phyloP scores from a whole-genome alignment of 2,888 invertebrate species.

The Biston betularia region DNA sequence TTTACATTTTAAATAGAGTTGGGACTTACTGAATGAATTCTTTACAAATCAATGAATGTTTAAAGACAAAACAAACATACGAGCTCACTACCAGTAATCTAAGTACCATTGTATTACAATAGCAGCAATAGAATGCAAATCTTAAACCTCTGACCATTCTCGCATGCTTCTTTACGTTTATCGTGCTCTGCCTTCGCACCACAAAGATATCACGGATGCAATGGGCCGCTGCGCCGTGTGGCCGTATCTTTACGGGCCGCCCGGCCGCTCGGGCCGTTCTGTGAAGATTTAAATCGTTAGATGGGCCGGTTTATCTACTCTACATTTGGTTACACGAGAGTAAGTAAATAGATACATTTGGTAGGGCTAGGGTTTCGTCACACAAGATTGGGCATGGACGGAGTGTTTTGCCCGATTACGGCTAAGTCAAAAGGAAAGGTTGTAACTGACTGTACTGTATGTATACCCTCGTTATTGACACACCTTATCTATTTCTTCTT shows the following conservation, averaged over 20 bases:
- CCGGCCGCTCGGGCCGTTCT: slow-evolving; percentile 8
- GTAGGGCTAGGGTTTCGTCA: neutral
- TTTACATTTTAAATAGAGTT: too few species aligned
- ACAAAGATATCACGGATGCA: slow-evolving; percentile 51
- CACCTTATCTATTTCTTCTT: too few species aligned
- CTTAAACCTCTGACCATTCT: slow-evolving; percentile 11
- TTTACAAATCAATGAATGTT: too few species aligned
- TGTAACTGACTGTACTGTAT: too few species aligned
- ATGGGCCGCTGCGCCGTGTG: slow-evolving; percentile 48
- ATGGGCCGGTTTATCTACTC: slow-evolving; percentile 1
- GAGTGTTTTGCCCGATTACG: neutral
- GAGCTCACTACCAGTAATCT: too few species aligned
- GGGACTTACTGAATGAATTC: too few species aligned
- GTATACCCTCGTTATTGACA: too few species aligned
- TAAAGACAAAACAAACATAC: too few species aligned
- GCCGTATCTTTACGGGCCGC: slow-evolving; percentile 49
- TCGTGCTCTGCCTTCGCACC: slow-evolving; percentile 12
- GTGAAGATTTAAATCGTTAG: slow-evolving; percentile 14
- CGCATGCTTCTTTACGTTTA: slow-evolving; percentile 24
- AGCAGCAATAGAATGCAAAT: slow-evolving; percentile 18
- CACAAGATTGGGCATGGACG: neutral
- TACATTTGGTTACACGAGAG: neutral
- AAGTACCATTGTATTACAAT: neutral
- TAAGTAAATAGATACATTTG: neutral
- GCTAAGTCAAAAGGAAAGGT: too few species aligned